Base-by-base conservation (phyloP, 2,113 vertebrate species). In the Saguinus imperator region DNA sequence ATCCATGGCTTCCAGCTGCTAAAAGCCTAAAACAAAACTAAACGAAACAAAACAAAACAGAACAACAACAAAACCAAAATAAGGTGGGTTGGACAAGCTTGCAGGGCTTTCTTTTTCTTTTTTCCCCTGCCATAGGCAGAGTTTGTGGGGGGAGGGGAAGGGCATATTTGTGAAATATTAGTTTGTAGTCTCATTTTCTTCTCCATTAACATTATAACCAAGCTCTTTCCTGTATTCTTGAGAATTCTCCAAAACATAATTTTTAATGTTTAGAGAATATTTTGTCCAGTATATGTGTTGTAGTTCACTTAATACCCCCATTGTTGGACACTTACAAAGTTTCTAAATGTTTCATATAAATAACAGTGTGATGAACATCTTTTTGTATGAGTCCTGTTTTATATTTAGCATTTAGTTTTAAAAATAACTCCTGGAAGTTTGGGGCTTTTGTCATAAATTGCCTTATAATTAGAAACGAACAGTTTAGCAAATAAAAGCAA, bases 161-260 rank as follows among this genome's bases (percentile, higher is more conserved):
- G 48, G 4, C 32, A 43, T 72, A 66, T 55, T 73, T 91, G 76
- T 91, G 73, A 97, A 97, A 50, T 37, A 70, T 13, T 50, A 35
- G 52, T 90, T 92, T 68, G 20, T 61, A 89, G 85, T 43, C 17
- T 89, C 1, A 70, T 48, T 37, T 88, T 95, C 18, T 55, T 97
- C 72, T 82, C 68, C n/a, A 35, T 84, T 89, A 91, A 32, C 16
- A 58, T 79, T 89, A 58, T 11, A 89, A 52, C 27, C 3, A 93
- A 66, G 48, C 70, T 40, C 23, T 94, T 84, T 81, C 40, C 7
- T 86, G 6, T n/a, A 79, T 70, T 79, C 55, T 16, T 94, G 48
- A 25, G 23, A 73, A 83, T 45, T 68, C 18, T 75, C 52, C 52
- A 92, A 92, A 82, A 70, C n/a, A 48, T 64, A 37, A 50, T 89